phyloP scores from a whole-genome alignment of 2,888 invertebrate species.

The Microdon myrmicae region DNA sequence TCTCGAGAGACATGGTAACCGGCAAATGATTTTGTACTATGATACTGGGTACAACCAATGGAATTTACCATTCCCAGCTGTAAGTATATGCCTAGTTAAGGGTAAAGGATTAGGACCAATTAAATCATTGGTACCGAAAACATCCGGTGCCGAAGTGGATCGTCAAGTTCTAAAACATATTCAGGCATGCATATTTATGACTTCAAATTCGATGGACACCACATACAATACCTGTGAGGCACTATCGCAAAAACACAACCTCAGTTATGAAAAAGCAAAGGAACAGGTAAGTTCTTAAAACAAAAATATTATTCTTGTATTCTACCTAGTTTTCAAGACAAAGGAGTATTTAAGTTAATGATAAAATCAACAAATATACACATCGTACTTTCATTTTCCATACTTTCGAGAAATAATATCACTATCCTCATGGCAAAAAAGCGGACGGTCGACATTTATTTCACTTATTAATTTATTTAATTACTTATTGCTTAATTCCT shows the following conservation, averaged over 20 bases:
- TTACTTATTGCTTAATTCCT: no score
- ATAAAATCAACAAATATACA: no score
- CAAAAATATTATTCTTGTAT: no score
- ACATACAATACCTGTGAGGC: slow-evolving; percentile 6
- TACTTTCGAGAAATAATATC: no score
- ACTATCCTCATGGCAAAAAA: no score
- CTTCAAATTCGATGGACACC: neutral
- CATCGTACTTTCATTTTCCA: no score
- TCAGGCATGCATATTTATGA: slow-evolving; percentile 18
- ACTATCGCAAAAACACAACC: neutral
- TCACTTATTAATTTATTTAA: no score
- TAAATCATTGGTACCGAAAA: slow-evolving; percentile 4
- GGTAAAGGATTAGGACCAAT: neutral
- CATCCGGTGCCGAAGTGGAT: neutral
- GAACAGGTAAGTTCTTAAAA: slow-evolving; percentile 20
- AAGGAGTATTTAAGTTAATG: no score
- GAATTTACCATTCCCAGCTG: slow-evolving; percentile 29
- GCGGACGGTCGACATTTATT: no score
- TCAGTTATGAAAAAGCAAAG: slow-evolving; percentile 1
- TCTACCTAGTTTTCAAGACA: no score
- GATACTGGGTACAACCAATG: slow-evolving; percentile 17
- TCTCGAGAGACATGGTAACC: slow-evolving; percentile 11
- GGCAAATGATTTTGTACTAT: slow-evolving; percentile 17
- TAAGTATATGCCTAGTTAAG: slow-evolving; percentile 29
- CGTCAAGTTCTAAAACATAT: neutral